A percentile compares a stretch with the other conserved stretches of the same genome.
Evolutionary conservation across 2,113 vertebrate genomes (phyloP).

Genomic region (Datnioides undecimradiatus): DNA sequence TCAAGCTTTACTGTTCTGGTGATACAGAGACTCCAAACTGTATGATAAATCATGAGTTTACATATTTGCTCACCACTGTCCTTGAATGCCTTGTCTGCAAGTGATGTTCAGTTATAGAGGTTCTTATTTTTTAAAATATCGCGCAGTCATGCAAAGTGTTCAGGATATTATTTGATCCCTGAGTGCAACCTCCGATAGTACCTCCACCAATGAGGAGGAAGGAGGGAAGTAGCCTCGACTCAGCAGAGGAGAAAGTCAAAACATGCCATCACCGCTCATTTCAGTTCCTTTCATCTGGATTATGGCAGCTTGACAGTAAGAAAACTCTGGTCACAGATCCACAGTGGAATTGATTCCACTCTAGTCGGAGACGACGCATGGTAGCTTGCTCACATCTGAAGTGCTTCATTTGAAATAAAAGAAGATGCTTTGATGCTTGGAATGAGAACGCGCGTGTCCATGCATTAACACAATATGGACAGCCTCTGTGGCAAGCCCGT

Average conservation of each 20-base stretch:
- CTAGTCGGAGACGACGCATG: background rate
- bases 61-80: too few species aligned
- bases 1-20: background rate
- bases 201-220: too few species aligned
- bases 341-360: background rate
- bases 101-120: too few species aligned
- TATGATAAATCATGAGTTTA: background rate
- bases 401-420: background rate
- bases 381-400: background rate
- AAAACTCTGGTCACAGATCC: background rate
- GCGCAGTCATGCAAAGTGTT: background rate
- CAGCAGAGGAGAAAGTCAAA: background rate
- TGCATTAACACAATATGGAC: conserved; percentile 25
- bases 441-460: conserved; percentile 18
- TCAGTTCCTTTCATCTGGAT: background rate
- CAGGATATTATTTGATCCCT: background rate
- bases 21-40: background rate
- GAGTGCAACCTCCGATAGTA: background rate
- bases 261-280: background rate
- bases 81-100: too few species aligned
- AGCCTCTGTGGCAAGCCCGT: conserved; percentile 6
- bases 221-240: background rate
- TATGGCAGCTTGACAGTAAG: background rate
- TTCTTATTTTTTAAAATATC: too few species aligned
- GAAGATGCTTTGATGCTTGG: background rate